A percentile compares a stretch with the other conserved stretches of the same genome.
Evolutionary conservation across 2,888 invertebrate genomes (phyloP).

Genomic region (Sinhomidia bicolor): DNA sequence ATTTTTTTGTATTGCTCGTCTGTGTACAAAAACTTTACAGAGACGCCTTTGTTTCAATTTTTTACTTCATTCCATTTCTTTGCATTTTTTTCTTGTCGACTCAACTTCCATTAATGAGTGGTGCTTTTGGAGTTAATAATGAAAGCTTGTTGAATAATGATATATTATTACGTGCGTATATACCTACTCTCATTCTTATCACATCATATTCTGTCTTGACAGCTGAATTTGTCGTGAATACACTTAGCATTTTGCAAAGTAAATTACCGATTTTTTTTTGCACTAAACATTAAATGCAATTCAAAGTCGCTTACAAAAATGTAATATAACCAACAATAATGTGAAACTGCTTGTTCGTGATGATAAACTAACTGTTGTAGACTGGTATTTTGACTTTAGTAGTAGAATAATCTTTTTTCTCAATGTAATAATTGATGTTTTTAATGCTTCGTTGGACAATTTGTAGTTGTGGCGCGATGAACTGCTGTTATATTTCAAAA

Average conservation of each 20-base stretch:
- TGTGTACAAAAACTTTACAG: neutral
- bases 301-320: neutral
- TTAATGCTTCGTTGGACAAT: conserved; percentile 25
- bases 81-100: neutral
- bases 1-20: neutral
- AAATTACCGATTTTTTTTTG: conserved; percentile 50
- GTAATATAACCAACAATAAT: no score
- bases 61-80: neutral
- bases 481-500: neutral
- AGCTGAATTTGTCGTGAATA: conserved; percentile 11
- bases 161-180: no score
- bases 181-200: conserved; percentile 5
- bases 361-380: neutral
- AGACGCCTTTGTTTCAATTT: conserved; percentile 36
- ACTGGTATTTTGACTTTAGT: neutral
- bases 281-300: neutral
- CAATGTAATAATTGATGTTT: neutral
- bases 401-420: neutral
- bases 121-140: neutral
- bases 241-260: conserved; percentile 27
- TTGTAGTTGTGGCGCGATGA: neutral
- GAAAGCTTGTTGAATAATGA: conserved; percentile 16
- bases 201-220: conserved; percentile 19
- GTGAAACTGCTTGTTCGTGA: neutral
- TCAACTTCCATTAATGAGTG: neutral